Evolutionary conservation across 2,888 invertebrate genomes (phyloP), one percentile per base, ranked within the genome.

Genomic region (Callyntrura guangdongensis): DNA sequence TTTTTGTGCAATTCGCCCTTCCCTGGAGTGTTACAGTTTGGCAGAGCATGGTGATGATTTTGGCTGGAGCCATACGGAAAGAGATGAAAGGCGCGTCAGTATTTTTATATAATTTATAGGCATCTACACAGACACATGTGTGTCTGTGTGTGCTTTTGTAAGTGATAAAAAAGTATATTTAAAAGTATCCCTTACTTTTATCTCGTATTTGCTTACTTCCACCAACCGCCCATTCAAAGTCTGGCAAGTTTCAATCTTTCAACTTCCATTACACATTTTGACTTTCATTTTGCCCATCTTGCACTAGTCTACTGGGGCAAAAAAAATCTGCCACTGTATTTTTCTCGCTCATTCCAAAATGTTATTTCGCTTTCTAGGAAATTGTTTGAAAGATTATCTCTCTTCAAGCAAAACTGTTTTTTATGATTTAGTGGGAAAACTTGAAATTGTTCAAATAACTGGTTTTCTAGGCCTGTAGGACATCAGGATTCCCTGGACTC

Each of bases 21-120:
- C 61, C 86, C 86, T 47, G 59, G 59, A 86, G 86, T 45, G 45
- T 56, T 72, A 59, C 47, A 56, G 72, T 86, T 61, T 25, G 36
- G 49, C 45, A 72, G 22, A 47, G 47, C 22, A 20, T 47, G 20
- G 47, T 47, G 84, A 22, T 47, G 85, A 74, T 84, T 69, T 53
- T 53, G 53, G 11, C n/a, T n/a, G 59, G 17, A 59, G 17, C 14
- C 25, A 64, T 12, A 64, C 56, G 56, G n/a, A 5, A 56, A n/a
- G 56, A 56, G 14, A 17, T 12, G 17, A 56, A n/a, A 56, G 56
- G 5, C 14, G 1, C 5, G 56, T 56, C n/a, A 17, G n/a, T 56
- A n/a, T n/a, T n/a, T 56, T 56, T 56, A 56, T n/a, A 56, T n/a
- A 56, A n/a, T 14, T 61, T 61, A 8, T 17, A 17, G 17, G 59